phyloP scores from a whole-genome alignment of 1,140 invertebrate genomes.

The Leptoteleia sp. region DNA sequence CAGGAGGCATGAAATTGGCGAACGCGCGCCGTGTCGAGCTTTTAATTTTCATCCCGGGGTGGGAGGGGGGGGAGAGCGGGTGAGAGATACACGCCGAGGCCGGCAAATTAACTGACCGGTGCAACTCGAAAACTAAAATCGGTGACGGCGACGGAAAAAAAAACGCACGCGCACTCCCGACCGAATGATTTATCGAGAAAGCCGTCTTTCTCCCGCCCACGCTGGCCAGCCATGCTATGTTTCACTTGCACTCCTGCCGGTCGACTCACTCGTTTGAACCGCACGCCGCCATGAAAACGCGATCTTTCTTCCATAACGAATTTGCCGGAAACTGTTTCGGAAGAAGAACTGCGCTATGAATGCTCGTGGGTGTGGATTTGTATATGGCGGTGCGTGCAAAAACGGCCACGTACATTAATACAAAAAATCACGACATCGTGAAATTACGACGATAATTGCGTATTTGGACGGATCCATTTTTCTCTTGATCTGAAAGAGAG shows the following conservation, averaged over 20 bases:
- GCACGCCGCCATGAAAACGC: constrained; percentile 53
- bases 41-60: constrained; percentile 58
- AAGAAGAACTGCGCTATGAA: constrained; percentile 46
- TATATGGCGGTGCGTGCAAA: constrained; percentile 25
- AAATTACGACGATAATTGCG: constrained; percentile 27
- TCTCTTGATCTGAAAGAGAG: not conserved
- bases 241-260: not conserved
- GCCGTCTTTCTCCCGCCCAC: constrained; percentile 17
- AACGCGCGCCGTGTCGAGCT: constrained; percentile 50
- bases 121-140: constrained; percentile 65
- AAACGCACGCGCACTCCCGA: constrained; percentile 45
- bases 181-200: constrained; percentile 68
- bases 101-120: constrained; percentile 66
- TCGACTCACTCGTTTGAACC: constrained; percentile 19
- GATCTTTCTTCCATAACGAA: constrained; percentile 64
- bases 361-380: constrained; percentile 26
- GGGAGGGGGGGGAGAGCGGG: too few relatives aligned
- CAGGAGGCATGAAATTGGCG: constrained; percentile 67
- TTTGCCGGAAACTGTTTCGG: constrained; percentile 63
- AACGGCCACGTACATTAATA: constrained; percentile 27
- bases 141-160: constrained; percentile 47
- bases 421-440: constrained; percentile 2
- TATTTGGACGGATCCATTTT: constrained; percentile 7
- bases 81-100: constrained; percentile 41
- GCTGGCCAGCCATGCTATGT: too few relatives aligned